Base-by-base conservation (phyloP, 2,113 vertebrate genomes). In the Channa maculata region DNA sequence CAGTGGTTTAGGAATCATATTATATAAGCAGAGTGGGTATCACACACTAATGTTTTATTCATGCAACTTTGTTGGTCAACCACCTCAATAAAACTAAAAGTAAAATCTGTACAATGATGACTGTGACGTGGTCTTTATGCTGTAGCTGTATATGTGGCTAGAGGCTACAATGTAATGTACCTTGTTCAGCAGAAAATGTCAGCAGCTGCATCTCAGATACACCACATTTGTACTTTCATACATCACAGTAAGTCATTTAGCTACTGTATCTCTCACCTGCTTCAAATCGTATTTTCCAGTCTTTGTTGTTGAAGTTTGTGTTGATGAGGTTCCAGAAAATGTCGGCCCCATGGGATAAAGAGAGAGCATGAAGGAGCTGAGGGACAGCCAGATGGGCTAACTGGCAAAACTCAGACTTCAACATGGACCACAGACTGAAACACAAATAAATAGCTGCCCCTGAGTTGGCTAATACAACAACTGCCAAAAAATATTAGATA, bases 261-360 rank as follows among this genome's bases (percentile, higher is more conserved):
- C 6, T 41, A 7, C 12, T 10, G 1, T n/a, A 3, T 78, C 36
- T 82, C 91, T 71, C 91, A 99, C 98, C 98, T 94, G 98, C 97
- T 96, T 99, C 96, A 91, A 99, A 99, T 64, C 98, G 96, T 76
- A 96, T 97, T 93, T 99, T 99, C 98, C 98, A 99, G 85, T 99
- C 97, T 90, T 97, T 96, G 93, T 94, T 98, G 93, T 99, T 99
- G 88, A 99, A 99, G 88, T 96, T 97, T 85, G 93, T 95, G 67
- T 99, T 97, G 88, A 99, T 97, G 81, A 98, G 95, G 82, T 95
- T 96, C 98, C 98, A 99, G 92, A 99, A 99, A 91, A 99, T 98
- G 89, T 99, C 98, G 37, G 97, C 97, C 43, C 98, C 98, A 0
- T 96, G 93, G 52, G 97, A 96, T 91, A 99, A 95, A 0, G 98